A percentile compares a stretch with the other conserved stretches of the same genome.
These are phyloP conservation scores for Pelosia muscerda DNA, from an alignment of 2,888 invertebrate species.

Conservation along the genomic window DNA sequence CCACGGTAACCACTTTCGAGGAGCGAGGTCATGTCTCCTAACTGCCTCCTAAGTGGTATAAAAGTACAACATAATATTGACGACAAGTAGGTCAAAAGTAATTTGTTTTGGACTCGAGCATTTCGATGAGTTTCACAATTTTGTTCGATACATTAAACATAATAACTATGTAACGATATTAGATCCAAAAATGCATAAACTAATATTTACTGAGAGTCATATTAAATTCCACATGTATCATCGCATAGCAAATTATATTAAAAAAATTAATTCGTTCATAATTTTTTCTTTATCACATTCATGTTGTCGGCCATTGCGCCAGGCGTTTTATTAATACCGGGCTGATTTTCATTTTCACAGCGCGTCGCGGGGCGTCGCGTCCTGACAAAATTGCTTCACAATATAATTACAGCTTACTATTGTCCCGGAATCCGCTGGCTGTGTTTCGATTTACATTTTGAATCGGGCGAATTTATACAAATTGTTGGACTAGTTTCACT, in stretches of 20 bases:
- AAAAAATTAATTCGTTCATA: constrained; percentile 65
- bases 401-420: constrained; percentile 79
- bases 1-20: too few relatives aligned
- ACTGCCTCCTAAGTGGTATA: too few relatives aligned
- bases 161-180: background rate
- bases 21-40: too few relatives aligned
- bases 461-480: constrained; percentile 64
- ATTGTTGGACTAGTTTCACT: constrained; percentile 53
- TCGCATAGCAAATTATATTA: constrained; percentile 50
- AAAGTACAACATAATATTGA: too few relatives aligned
- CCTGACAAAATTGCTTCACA: constrained; percentile 79
- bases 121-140: too few relatives aligned
- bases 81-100: too few relatives aligned
- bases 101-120: too few relatives aligned
- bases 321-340: constrained; percentile 65
- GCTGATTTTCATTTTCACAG: constrained; percentile 70
- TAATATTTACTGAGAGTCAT: constrained; percentile 28
- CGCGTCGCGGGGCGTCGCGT: constrained; percentile 52
- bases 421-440: constrained; percentile 67
- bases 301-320: constrained; percentile 56
- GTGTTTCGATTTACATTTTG: constrained; percentile 78
- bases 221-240: constrained; percentile 50
- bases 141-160: too few relatives aligned
- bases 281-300: constrained; percentile 67
- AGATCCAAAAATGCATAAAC: background rate